A percentile compares a stretch with the other conserved stretches of the same genome.
These are phyloP conservation scores for Protobothrops flavoviridis DNA, from an alignment of 2,113 vertebrate genomes.

Conservation along the genomic window DNA sequence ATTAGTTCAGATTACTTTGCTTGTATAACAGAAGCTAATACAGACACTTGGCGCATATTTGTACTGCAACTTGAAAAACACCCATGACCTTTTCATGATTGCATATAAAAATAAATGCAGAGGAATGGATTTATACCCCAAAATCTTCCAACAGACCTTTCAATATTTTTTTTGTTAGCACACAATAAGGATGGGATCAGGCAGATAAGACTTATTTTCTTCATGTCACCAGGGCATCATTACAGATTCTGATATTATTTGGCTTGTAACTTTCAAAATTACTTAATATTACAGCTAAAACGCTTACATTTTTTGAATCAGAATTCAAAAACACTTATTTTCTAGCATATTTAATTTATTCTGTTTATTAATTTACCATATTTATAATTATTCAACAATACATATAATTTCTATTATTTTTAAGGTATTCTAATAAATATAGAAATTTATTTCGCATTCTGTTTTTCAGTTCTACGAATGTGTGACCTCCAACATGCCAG, in stretches of 20 bases:
- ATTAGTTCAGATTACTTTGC: background rate
- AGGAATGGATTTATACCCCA: background rate
- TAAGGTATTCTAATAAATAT: conserved; percentile 31
- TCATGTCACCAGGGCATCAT: background rate
- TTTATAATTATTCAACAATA: background rate
- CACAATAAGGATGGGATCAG: background rate
- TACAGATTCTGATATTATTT: background rate
- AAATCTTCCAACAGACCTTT: background rate
- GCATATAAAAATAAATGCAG: background rate
- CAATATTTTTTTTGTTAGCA: background rate
- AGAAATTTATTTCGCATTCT: conserved; percentile 23
- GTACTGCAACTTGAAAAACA: background rate
- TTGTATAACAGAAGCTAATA: background rate
- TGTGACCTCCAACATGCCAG: background rate
- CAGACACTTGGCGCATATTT: background rate
- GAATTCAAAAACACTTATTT: background rate
- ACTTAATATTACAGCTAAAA: background rate
- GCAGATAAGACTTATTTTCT: background rate
- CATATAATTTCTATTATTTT: background rate
- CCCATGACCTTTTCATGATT: background rate
- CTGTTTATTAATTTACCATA: background rate
- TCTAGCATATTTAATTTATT: background rate
- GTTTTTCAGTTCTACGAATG: conserved; percentile 6
- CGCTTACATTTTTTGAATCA: background rate
- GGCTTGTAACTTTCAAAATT: background rate